Evolutionary conservation across 2,888 invertebrate species (phyloP).

Genomic region (Lasioglossum leucozonium): DNA sequence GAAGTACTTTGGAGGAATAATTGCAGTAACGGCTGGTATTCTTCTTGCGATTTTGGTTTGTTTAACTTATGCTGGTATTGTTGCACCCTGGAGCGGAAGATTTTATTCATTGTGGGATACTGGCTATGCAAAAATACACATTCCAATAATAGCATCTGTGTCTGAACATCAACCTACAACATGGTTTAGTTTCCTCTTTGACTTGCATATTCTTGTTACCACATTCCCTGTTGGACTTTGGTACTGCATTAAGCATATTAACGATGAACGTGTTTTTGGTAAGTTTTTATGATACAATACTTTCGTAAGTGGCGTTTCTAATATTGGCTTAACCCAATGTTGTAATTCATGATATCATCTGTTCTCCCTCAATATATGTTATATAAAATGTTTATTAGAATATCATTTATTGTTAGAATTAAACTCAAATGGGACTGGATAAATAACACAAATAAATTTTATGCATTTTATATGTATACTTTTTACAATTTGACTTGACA

Average conservation of each 20-base stretch:
- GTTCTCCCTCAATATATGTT: background rate
- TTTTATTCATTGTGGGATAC: slow-evolving; percentile 99
- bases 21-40: slow-evolving; percentile 88
- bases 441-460: no score
- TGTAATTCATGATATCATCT: no score
- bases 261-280: slow-evolving; percentile 99
- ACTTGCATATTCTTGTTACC: slow-evolving; percentile 97
- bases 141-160: slow-evolving; percentile 99
- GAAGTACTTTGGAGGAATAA: slow-evolving; percentile 92
- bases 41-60: slow-evolving; percentile 94
- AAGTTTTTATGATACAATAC: slow-evolving; percentile 58
- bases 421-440: no score
- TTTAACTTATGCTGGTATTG: slow-evolving; percentile 96
- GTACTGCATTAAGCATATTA: slow-evolving; percentile 99
- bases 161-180: slow-evolving; percentile 99
- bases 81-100: slow-evolving; percentile 94
- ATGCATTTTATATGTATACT: no score
- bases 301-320: background rate
- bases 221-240: slow-evolving; percentile 99
- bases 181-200: slow-evolving; percentile 99
- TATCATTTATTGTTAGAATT: no score
- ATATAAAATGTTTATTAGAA: background rate
- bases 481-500: no score
- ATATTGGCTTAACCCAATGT: background rate
- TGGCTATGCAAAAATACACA: slow-evolving; percentile 99